Evolutionary conservation across 2,888 invertebrate species (phyloP), one percentile per base, ranked within the genome.

Genomic region (Sthenelais limicola): DNA sequence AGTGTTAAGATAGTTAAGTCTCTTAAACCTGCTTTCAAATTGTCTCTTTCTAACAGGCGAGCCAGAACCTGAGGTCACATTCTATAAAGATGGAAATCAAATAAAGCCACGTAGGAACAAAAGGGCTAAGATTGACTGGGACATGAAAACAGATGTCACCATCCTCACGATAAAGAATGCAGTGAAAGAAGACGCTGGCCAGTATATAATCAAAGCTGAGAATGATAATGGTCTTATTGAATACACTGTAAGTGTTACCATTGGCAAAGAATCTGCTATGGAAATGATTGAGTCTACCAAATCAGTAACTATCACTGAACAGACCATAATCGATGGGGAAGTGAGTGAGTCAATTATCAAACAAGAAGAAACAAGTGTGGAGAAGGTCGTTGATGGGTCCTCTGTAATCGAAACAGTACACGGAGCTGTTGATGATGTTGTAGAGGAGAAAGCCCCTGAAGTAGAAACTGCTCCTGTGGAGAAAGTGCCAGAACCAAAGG

Each of bases 181-280:
- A 3, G 66, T 56, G 3, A 67, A 72, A 9, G 66, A 75, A 7
- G 83, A 85, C 73, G 75, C 78, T 3, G 84, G 83, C 2, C 80
- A 78, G 9, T 85, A 85, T 75, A 78, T 79, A 30, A 76, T 84
- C 43, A 76, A 74, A n/a, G 83, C 82, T 30, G 74, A 77, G 72
- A 82, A 82, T 48, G 71, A 48, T 7, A 32, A 56, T 12, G 74
- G 76, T n/a, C 43, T 12, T 21, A 38, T 62, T 43, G 43, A 35
- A 2, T 66, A 30, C 21, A 58, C 56, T 32, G 74, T 49, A 26
- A 68, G 30, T 15, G 68, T 68, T n/a, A 32, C 48, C 7, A 71
- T 73, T n/a, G 66, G 62, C n/a, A n/a, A n/a, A n/a, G n/a, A n/a
- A n/a, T n/a, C n/a, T n/a, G n/a, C n/a, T n/a, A n/a, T n/a, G n/a